A percentile compares a stretch with the other conserved stretches of the same genome.
Evolutionary conservation across 2,113 vertebrate genomes (phyloP).

Genomic region (Isichthys henryi): DNA sequence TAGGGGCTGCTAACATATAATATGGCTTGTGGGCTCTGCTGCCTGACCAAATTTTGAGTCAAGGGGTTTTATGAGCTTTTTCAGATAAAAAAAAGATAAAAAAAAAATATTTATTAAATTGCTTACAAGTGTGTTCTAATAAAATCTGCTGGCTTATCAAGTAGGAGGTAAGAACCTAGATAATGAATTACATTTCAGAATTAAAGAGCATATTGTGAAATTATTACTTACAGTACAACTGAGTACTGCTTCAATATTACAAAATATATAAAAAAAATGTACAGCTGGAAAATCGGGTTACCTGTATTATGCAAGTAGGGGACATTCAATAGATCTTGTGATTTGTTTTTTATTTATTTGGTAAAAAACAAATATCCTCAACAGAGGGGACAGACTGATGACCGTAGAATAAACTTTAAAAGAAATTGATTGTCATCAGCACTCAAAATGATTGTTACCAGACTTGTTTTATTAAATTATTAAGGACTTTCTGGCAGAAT

Average conservation of each 20-base stretch:
- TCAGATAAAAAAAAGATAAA: neutral
- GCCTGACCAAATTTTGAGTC: neutral
- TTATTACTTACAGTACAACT: neutral
- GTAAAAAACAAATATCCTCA: neutral
- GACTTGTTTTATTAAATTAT: slow-evolving; percentile 51
- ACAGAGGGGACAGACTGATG: neutral
- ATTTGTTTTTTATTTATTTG: neutral
- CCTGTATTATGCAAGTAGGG: neutral
- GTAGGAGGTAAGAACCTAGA: neutral
- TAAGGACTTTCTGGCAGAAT: slow-evolving; percentile 52
- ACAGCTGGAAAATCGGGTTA: neutral
- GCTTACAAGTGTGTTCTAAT: neutral
- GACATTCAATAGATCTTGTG: neutral
- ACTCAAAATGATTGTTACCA: slow-evolving; percentile 43
- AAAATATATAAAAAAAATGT: no score
- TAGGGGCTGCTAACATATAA: neutral
- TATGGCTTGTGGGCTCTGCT: neutral
- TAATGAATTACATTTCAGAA: neutral
- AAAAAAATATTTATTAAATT: neutral
- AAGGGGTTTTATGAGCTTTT: neutral
- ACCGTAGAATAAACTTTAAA: neutral
- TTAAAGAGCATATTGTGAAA: neutral
- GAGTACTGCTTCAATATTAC: neutral
- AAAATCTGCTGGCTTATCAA: neutral
- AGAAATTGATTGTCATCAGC: slow-evolving; percentile 48